These are phyloP conservation scores for Babylonia areolata DNA, from an alignment of 1,140 invertebrate species.

Conservation along the genomic window DNA sequence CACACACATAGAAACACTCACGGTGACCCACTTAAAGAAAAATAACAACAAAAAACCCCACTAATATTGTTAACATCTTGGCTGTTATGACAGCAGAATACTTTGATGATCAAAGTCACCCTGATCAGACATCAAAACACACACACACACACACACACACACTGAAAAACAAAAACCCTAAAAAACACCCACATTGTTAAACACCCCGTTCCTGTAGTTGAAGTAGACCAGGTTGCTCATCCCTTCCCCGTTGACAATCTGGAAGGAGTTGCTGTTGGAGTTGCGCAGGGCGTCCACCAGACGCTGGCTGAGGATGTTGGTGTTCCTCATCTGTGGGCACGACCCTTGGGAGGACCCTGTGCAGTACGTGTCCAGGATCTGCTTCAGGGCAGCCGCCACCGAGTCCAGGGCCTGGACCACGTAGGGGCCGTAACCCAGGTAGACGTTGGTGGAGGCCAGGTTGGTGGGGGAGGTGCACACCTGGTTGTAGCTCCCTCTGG, in stretches of 20 bases:
- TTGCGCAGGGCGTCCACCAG: slow-evolving; percentile 55
- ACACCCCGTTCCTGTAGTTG: slow-evolving; percentile 40
- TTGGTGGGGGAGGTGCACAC: slow-evolving; percentile 44
- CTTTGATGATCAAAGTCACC: background rate
- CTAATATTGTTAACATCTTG: too few relatives aligned
- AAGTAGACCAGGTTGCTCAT: slow-evolving; percentile 49
- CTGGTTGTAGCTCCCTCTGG: slow-evolving; percentile 47
- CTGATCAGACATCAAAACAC: background rate
- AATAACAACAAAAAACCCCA: too few relatives aligned
- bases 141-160: background rate
- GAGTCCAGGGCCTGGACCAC: slow-evolving; percentile 61
- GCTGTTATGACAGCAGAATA: too few relatives aligned
- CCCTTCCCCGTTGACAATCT: slow-evolving; percentile 60
- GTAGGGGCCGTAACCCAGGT: slow-evolving; percentile 47
- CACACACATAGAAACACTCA: too few relatives aligned
- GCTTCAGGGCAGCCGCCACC: slow-evolving; percentile 56
- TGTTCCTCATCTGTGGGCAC: slow-evolving; percentile 58
- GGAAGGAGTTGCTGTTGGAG: slow-evolving; percentile 21
- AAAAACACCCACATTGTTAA: slow-evolving; percentile 42
- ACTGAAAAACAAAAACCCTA: background rate
- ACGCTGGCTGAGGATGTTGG: slow-evolving; percentile 27
- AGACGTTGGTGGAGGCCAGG: slow-evolving; percentile 45
- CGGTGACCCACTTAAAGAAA: background rate
- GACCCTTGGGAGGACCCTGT: slow-evolving; percentile 51
- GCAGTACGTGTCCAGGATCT: slow-evolving; percentile 55